Conservation (phyloP, 2,113 vertebrate genomes). For the Aythya baeri region DNA sequence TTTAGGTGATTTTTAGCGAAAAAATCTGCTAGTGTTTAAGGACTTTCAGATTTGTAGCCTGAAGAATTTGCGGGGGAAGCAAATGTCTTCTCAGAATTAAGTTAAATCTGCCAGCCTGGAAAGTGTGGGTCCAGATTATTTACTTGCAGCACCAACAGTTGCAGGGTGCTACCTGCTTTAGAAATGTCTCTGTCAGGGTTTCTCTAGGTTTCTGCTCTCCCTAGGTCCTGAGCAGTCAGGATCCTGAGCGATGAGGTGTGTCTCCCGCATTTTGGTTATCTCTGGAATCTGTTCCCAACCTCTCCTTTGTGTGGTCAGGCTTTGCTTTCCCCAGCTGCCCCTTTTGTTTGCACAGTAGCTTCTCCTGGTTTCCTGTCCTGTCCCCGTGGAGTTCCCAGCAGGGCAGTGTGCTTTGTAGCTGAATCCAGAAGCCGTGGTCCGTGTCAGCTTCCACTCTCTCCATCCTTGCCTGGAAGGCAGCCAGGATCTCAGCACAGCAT, state of each 20-base stretch:
- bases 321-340: not conserved
- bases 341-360: slow-evolving; percentile 47
- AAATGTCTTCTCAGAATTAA: not conserved
- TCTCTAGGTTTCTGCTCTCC: not conserved
- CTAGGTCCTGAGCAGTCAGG: not conserved
- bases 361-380: slow-evolving; percentile 50
- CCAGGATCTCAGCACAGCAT: slow-evolving; percentile 42
- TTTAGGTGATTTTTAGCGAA: not conserved
- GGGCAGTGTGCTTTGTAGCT: slow-evolving; percentile 49
- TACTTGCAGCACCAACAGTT: not conserved
- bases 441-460: slow-evolving; percentile 38
- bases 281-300: not conserved
- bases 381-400: not conserved
- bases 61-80: not conserved
- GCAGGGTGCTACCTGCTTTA: not conserved
- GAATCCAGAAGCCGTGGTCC: slow-evolving; percentile 47
- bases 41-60: not conserved
- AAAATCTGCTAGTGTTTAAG: not conserved
- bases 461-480: slow-evolving; percentile 64
- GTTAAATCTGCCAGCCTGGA: not conserved
- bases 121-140: not conserved
- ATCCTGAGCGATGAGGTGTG: not conserved
- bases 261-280: not conserved
- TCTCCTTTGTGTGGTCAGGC: slow-evolving; percentile 6
- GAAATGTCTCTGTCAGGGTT: not conserved